phyloP scores from a whole-genome alignment of 2,888 invertebrate species.

The Cotesia congregata region DNA sequence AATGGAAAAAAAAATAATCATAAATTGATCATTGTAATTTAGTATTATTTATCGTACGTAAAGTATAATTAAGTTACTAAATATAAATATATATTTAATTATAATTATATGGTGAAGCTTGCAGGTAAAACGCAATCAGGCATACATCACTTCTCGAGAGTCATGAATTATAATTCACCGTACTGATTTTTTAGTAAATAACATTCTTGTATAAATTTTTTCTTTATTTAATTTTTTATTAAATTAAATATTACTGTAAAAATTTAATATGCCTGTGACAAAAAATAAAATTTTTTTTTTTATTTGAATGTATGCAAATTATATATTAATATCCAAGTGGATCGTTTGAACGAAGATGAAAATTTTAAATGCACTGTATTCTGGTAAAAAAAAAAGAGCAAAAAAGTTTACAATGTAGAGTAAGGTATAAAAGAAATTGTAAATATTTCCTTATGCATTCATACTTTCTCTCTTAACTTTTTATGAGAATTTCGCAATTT shows the following conservation, averaged over 20 bases:
- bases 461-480: background rate
- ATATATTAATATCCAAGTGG: background rate
- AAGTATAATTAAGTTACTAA: background rate
- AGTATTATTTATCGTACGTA: background rate
- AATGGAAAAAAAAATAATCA: background rate
- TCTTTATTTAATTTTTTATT: background rate
- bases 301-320: background rate
- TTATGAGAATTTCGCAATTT: background rate
- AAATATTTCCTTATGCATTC: background rate
- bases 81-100: background rate
- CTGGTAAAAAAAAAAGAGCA: background rate
- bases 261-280: background rate
- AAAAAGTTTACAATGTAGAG: background rate
- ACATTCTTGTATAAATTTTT: background rate
- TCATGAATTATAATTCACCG: background rate
- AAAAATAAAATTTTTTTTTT: background rate
- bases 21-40: background rate
- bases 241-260: background rate
- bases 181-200: background rate
- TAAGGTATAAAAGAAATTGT: background rate
- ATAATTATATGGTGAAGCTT: background rate
- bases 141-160: background rate
- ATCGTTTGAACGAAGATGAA: background rate
- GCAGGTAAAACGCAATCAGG: background rate
- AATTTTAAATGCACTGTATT: background rate